Base-by-base conservation (phyloP, 2,113 vertebrate species). In the Ictidomys tridecemlineatus region DNA sequence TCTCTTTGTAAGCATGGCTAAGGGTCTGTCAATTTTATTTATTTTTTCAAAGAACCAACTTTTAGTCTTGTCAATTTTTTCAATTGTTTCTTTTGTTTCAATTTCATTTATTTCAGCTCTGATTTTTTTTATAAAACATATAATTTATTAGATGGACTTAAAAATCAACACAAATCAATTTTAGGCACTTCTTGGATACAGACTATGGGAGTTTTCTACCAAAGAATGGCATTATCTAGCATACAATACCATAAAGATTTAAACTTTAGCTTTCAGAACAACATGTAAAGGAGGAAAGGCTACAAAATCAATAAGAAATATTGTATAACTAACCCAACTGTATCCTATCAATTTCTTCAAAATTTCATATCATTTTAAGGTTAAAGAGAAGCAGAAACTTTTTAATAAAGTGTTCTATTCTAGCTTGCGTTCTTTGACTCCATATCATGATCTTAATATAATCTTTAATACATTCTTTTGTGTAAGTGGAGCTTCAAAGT, bases 161-260 rank as follows among this genome's bases (percentile, higher is more conserved):
- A 92, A 96, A 97, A 95, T 93, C 53, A 94, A 95, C 87, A 97
- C 26, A 72, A 91, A 96, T 93, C 73, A 91, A 76, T 85, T 97
- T 93, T 5, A 98, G 98, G 98, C 98, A 98, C 97, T 98, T 98
- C 93, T 93, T 96, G 97, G 97, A 95, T 98, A 98, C 1, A 96
- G 94, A 91, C 73, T 48, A 91, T 61, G 82, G 79, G n/a, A 34
- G 95, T 92, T 95, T 73, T 95, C 93, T 37, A 74, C 73, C 65
- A 77, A 97, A 94, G 78, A 94, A 90, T 18, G 72, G 45, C 28
- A 26, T 58, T 2, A 26, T 34, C 69, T 5, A 73, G 30, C 86
- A 72, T 85, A 69, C 28, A 61, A 10, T 32, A 84, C 70, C 77
- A 42, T 16, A 83, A 51, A 32, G 86, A 90, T 67, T 67, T 48